These are phyloP conservation scores for Stenodema calcarata DNA, from an alignment of 2,888 invertebrate species.

Conservation along the genomic window DNA sequence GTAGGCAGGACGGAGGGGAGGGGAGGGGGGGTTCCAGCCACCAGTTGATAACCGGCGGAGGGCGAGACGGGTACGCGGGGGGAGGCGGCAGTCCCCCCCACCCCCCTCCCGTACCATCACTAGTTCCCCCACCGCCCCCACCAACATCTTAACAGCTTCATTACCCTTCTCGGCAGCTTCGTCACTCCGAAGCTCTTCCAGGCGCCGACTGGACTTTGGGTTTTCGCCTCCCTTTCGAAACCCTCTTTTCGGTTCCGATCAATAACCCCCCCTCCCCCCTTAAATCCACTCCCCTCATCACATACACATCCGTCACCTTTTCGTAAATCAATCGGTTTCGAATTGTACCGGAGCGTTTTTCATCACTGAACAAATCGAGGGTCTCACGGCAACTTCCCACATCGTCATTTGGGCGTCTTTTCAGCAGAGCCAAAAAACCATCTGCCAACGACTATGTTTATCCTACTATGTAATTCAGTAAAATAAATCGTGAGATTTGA, in stretches of 20 bases:
- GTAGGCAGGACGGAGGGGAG: neutral
- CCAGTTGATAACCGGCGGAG: conserved; percentile 49
- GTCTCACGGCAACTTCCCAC: too few relatives aligned
- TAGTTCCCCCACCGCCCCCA: too few relatives aligned
- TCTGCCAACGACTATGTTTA: too few relatives aligned
- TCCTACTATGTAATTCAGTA: too few relatives aligned
- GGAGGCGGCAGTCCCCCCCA: neutral
- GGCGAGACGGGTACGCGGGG: neutral
- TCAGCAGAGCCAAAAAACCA: too few relatives aligned
- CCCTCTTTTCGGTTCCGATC: conserved; percentile 30
- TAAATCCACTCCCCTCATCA: too few relatives aligned
- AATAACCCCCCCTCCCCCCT: conserved; percentile 8
- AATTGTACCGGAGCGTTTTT: neutral
- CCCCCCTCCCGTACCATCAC: too few relatives aligned
- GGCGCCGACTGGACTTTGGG: conserved; percentile 41
- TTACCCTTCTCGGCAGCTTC: conserved; percentile 45
- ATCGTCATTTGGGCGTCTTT: too few relatives aligned
- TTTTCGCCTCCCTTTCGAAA: conserved; percentile 27
- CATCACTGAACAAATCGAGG: too few relatives aligned
- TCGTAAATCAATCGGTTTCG: neutral
- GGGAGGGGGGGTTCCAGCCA: conserved; percentile 31
- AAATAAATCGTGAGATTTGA: too few relatives aligned
- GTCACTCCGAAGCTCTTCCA: conserved; percentile 30
- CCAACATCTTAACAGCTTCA: conserved; percentile 51
- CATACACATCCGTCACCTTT: too few relatives aligned